phyloP scores from a whole-genome alignment of 2,113 vertebrate species.

The Gallinago paraguaiae region DNA sequence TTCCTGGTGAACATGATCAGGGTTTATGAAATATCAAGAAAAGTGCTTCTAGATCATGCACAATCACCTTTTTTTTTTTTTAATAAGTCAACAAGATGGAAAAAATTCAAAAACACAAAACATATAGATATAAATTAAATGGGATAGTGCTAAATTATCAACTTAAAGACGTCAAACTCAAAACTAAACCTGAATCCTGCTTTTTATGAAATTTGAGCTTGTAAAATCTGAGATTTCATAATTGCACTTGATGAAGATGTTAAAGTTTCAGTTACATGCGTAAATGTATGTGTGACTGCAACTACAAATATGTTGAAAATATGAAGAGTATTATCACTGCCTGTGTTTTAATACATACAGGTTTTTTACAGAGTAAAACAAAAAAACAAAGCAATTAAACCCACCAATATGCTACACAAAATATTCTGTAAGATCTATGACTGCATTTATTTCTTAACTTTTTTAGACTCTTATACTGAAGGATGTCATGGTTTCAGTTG shows the following conservation, averaged over 20 bases:
- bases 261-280: neutral
- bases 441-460: neutral
- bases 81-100: neutral
- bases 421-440: neutral
- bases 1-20: neutral
- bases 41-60: neutral
- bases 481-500: neutral
- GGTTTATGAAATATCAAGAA: neutral
- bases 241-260: neutral
- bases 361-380: neutral
- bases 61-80: neutral
- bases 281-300: neutral
- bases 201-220: neutral
- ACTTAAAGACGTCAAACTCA: neutral
- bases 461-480: neutral
- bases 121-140: neutral
- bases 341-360: neutral
- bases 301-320: neutral
- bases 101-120: neutral
- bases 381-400: neutral
- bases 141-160: neutral
- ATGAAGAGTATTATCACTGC: neutral
- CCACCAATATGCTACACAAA: neutral
- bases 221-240: neutral
- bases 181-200: neutral